Evolutionary conservation across 2,797 vertebrate genomes (phyloP).

Genomic region (Takifugu ocellatus): DNA sequence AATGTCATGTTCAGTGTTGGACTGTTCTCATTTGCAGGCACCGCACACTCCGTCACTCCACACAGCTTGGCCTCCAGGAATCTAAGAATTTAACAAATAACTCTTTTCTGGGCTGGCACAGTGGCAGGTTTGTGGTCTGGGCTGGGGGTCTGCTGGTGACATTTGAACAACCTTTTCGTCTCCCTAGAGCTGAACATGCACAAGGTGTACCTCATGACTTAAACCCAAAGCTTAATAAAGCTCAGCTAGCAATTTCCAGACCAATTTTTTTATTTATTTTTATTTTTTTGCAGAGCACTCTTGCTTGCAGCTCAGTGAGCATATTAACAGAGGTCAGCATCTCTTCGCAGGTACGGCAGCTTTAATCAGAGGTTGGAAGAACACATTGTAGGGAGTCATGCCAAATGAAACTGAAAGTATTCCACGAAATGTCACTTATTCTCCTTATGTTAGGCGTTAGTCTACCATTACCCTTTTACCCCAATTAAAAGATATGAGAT

Average conservation of each 20-base stretch:
- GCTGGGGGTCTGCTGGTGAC: conserved; percentile 53
- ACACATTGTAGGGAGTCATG: conserved; percentile 4
- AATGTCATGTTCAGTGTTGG: conserved; percentile 36
- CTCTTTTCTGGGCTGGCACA: conserved; percentile 37
- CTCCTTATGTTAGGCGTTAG: background rate
- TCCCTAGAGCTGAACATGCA: conserved; percentile 56
- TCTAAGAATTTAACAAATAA: conserved; percentile 59
- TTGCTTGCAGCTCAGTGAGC: conserved; percentile 23
- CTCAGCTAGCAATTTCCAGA: conserved; percentile 51
- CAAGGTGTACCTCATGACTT: conserved; percentile 59
- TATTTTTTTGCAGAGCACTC: conserved; percentile 32
- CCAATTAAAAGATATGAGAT: no score
- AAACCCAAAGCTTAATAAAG: conserved; percentile 57
- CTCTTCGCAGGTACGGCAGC: conserved; percentile 21
- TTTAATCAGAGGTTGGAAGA: conserved; percentile 29
- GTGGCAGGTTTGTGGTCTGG: conserved; percentile 37
- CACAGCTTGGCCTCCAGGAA: conserved; percentile 43
- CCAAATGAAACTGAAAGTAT: conserved; percentile 18
- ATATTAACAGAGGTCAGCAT: conserved; percentile 44
- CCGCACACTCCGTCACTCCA: conserved; percentile 35
- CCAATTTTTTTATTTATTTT: background rate
- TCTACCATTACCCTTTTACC: no score
- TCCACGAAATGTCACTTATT: conserved; percentile 4
- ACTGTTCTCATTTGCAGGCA: conserved; percentile 43
- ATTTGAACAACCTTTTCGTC: conserved; percentile 71